These are phyloP conservation scores for Drosophila demipolita DNA, from an alignment of 2,888 invertebrate species.

Conservation along the genomic window DNA sequence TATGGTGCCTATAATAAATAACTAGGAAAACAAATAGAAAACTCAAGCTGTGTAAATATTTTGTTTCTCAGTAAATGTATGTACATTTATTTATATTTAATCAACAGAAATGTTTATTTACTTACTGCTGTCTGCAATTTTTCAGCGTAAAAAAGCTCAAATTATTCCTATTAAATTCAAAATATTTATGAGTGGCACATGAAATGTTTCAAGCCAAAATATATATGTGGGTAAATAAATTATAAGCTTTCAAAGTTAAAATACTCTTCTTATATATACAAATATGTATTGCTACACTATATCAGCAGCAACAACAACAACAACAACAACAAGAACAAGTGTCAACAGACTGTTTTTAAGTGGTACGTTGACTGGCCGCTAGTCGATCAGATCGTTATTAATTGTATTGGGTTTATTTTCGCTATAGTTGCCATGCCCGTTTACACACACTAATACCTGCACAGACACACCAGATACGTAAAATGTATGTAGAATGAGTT, in stretches of 20 bases:
- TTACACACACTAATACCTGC: not conserved
- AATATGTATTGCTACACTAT: not conserved
- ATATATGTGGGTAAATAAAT: not conserved
- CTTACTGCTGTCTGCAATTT: not conserved
- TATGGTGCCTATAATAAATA: constrained; percentile 1
- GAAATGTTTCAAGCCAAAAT: not conserved
- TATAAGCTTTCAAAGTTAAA: not conserved
- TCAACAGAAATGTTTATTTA: constrained; percentile 10
- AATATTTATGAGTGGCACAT: not conserved
- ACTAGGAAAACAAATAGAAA: not conserved
- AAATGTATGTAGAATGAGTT: constrained; percentile 7
- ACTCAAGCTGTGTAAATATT: not conserved
- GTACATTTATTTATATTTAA: not conserved
- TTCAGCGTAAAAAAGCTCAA: not conserved
- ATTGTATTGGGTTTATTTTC: not conserved
- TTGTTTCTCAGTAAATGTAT: not conserved
- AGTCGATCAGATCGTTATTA: not conserved
- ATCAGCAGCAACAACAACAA: not conserved
- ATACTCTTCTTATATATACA: not conserved
- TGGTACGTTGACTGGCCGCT: not conserved
- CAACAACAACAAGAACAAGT: not conserved
- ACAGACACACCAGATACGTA: not conserved
- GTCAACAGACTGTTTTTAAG: constrained; percentile 1
- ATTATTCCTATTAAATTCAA: not conserved
- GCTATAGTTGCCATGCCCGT: constrained; percentile 6